Base-by-base conservation (phyloP, 2,113 vertebrate genomes). In the Xerus inauris region DNA sequence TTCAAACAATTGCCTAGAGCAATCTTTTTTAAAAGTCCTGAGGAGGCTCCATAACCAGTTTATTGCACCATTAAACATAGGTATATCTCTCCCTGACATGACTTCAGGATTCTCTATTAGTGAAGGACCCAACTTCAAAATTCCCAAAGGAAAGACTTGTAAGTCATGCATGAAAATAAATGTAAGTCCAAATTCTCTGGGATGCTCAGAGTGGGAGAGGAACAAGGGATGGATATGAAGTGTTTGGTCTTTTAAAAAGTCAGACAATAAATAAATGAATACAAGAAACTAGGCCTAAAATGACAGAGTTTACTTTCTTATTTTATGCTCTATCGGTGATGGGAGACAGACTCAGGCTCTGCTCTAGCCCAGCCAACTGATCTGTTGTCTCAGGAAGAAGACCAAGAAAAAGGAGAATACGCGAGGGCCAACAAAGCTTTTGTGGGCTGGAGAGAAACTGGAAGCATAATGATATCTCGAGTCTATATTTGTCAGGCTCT, bases 401-500 rank as follows among this genome's bases (percentile, higher is more conserved):
- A 93, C 20, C 40, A 30, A 76, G 83, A 65, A 51, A 96, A 85
- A 79, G 91, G 64, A 90, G 79, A 71, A 51, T 30, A 40, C 14
- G 30, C n/a, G 80, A 42, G 32, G 72, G 51, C 81, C 95, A 93
- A 35, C 83, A 95, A 94, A 93, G 83, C 95, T 94, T 96, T 97
- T 98, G 95, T 30, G 92, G 97, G 77, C 82, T 97, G 62, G 73
- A 64, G 80, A 96, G 82, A 91, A 94, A 96, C 67, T 87, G 92
- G 94, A 93, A 77, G 91, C 28, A 64, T 91, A 96, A 97, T 96
- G 96, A 93, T 89, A 89, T 83, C 86, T 97, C 94, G 67, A 72
- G 97, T 97, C 97, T 98, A 97, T 97, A 97, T 97, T 97, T 94
- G 79, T 96, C 95, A 77, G 83, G 42, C 91, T 93, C 40, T 98